phyloP scores from a whole-genome alignment of 2,113 vertebrate genomes.

The Symphodus melops region DNA sequence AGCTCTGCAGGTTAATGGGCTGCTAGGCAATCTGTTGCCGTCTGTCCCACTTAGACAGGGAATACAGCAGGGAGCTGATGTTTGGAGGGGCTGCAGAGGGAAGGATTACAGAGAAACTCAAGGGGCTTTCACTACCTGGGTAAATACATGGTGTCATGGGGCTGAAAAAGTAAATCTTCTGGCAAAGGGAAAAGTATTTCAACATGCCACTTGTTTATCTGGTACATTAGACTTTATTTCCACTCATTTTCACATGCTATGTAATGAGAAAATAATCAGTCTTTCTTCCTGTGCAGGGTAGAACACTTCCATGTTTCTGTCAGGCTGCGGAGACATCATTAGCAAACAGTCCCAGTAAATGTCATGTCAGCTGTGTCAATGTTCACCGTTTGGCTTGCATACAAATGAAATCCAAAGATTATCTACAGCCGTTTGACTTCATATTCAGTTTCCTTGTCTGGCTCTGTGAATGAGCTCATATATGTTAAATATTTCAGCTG shows the following conservation, averaged over 20 bases:
- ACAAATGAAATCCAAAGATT: conserved; percentile 44
- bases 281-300: conserved; percentile 2
- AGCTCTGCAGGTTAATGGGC: conserved; percentile 66
- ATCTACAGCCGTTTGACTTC: conserved; percentile 31
- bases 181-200: conserved; percentile 5
- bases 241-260: conserved; percentile 3
- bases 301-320: conserved; percentile 15
- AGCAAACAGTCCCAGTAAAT: conserved; percentile 32
- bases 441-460: conserved; percentile 42
- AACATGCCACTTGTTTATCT: not conserved
- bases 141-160: conserved; percentile 16
- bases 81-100: conserved; percentile 31
- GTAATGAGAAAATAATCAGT: conserved; percentile 31
- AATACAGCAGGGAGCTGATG: conserved; percentile 40
- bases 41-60: conserved; percentile 70
- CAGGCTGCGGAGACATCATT: conserved; percentile 32
- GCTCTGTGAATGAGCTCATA: conserved; percentile 35
- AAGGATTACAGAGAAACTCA: conserved; percentile 47
- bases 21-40: conserved; percentile 76
- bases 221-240: conserved; percentile 8
- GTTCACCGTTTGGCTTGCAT: conserved; percentile 21
- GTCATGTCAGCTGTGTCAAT: not conserved
- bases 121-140: conserved; percentile 22
- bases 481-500: conserved; percentile 52
- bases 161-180: conserved; percentile 32